These are phyloP conservation scores for Agriotes lineatus DNA, from an alignment of 2,888 invertebrate genomes.

Conservation along the genomic window DNA sequence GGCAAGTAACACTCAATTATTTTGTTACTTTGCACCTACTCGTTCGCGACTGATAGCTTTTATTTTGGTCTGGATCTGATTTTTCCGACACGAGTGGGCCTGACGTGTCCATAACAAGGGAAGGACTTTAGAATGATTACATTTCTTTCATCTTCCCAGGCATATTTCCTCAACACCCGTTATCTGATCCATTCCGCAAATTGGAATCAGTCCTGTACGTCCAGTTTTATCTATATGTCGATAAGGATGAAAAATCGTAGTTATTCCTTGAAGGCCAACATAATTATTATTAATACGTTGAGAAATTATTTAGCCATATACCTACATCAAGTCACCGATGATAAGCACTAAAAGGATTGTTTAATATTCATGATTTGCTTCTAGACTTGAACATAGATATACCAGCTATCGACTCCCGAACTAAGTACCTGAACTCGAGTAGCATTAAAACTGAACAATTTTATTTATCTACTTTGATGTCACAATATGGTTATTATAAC, in stretches of 20 bases:
- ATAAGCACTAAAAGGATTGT: no score
- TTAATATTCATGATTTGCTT: no score
- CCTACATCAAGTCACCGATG: no score
- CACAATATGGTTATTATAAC: no score
- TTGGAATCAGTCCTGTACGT: not conserved
- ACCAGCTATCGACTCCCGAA: no score
- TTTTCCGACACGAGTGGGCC: not conserved
- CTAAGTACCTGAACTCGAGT: no score
- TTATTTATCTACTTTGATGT: no score
- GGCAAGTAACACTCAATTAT: constrained; percentile 1
- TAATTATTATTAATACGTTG: no score
- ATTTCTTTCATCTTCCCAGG: constrained; percentile 10
- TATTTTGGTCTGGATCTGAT: not conserved
- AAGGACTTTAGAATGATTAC: constrained; percentile 14
- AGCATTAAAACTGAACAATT: no score
- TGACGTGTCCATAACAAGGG: not conserved
- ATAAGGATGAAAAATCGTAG: not conserved
- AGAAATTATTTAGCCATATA: no score
- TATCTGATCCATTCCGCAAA: constrained; percentile 19
- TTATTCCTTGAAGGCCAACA: no score
- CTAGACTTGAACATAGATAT: no score
- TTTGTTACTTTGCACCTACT: constrained; percentile 7
- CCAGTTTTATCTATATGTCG: not conserved
- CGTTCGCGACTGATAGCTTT: not conserved
- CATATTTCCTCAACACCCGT: not conserved